Evolutionary conservation across 2,888 invertebrate species (phyloP).

Genomic region (Oegoconia quadripuncta): DNA sequence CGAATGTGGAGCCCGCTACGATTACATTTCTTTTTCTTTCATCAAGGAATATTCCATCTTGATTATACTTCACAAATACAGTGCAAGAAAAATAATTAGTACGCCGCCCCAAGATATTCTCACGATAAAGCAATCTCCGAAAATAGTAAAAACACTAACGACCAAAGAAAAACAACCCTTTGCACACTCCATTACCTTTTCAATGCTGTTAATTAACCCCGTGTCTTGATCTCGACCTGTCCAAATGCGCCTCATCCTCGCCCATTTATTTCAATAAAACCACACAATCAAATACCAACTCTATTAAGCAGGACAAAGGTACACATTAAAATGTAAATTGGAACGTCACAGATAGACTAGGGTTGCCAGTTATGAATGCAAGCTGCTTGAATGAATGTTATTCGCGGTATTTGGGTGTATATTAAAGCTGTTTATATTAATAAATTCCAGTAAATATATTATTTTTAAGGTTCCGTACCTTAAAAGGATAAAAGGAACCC

Average conservation of each 20-base stretch:
- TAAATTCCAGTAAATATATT: no score
- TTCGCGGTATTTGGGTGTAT: neutral
- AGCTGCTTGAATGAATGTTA: neutral
- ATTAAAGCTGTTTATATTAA: neutral
- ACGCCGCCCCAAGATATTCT: neutral
- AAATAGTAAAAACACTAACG: slow-evolving; percentile 16
- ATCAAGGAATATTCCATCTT: no score
- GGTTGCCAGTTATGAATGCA: slow-evolving; percentile 2
- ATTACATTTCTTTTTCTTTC: neutral
- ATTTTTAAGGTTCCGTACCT: no score
- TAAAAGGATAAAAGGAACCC: no score
- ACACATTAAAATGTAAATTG: slow-evolving; percentile 10
- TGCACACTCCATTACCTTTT: slow-evolving; percentile 25
- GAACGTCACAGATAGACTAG: neutral
- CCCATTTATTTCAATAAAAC: slow-evolving; percentile 5
- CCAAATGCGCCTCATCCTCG: slow-evolving; percentile 16
- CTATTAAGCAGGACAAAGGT: slow-evolving; percentile 6
- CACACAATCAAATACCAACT: slow-evolving; percentile 12
- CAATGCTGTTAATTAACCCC: slow-evolving; percentile 32
- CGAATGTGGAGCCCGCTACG: no score
- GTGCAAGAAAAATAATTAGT: no score
- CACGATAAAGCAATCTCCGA: neutral
- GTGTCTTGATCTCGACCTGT: slow-evolving; percentile 22
- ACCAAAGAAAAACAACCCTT: slow-evolving; percentile 27
- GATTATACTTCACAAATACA: no score